Conservation (phyloP, 2,113 vertebrate genomes). For the Atherinomorus stipes region DNA sequence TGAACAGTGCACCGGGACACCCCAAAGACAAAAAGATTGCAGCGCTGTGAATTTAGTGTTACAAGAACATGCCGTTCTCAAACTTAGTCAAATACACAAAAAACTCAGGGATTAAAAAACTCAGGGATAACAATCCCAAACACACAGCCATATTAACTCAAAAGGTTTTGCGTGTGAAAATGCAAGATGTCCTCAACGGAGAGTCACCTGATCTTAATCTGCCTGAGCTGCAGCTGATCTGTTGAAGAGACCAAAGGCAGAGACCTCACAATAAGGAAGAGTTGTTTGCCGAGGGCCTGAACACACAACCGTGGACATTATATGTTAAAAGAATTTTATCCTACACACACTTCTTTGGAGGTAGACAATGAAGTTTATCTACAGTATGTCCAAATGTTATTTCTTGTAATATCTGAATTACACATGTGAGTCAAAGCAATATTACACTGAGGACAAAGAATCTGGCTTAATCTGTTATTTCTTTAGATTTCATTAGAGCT, state of each 20-base stretch:
- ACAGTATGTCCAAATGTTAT: neutral
- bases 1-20: neutral
- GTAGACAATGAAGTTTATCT: neutral
- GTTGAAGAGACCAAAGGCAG: conserved; percentile 3
- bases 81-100: neutral
- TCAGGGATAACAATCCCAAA: neutral
- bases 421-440: neutral
- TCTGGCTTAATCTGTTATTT: neutral
- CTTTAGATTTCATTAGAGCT: neutral
- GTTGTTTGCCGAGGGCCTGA: neutral
- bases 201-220: neutral
- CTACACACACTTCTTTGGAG: neutral
- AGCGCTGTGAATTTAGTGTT: neutral
- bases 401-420: neutral
- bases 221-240: neutral
- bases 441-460: neutral
- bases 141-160: neutral
- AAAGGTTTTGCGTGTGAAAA: conserved; percentile 1
- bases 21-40: neutral
- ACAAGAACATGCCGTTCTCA: neutral
- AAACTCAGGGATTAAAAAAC: neutral
- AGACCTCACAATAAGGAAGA: neutral
- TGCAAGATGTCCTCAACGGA: neutral
- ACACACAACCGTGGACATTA: neutral
- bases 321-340: neutral